phyloP scores from a whole-genome alignment of 2,797 vertebrate species.

The Oreonectes daqikongensis region DNA sequence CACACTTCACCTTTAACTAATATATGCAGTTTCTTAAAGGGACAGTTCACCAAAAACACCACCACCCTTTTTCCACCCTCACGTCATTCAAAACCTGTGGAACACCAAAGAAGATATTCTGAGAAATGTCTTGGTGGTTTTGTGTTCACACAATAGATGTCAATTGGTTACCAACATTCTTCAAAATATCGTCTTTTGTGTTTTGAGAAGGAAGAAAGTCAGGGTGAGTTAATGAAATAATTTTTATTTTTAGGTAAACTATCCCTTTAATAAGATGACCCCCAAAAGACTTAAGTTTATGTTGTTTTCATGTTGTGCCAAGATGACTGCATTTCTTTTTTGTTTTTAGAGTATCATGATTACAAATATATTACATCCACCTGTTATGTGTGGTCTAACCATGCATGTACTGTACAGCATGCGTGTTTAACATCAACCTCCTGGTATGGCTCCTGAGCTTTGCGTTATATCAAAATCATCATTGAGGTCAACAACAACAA shows the following conservation, averaged over 20 bases:
- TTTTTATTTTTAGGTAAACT: too few species aligned
- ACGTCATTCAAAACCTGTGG: too few species aligned
- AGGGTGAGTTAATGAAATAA: too few species aligned
- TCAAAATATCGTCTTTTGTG: too few species aligned
- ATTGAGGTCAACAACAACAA: slow-evolving; percentile 9
- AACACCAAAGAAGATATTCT: too few species aligned
- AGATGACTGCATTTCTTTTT: slow-evolving; percentile 45
- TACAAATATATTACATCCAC: slow-evolving; percentile 48
- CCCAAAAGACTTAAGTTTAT: slow-evolving; percentile 17
- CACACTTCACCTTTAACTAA: slow-evolving; percentile 32
- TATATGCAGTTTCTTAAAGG: neutral
- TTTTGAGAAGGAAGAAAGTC: too few species aligned
- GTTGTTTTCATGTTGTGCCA: slow-evolving; percentile 53
- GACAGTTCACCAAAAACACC: too few species aligned
- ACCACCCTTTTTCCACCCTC: too few species aligned
- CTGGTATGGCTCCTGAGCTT: neutral
- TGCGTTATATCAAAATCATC: slow-evolving; percentile 12
- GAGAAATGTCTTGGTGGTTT: too few species aligned
- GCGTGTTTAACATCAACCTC: slow-evolving; percentile 17
- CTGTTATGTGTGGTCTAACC: slow-evolving; percentile 49
- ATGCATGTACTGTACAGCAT: slow-evolving; percentile 50
- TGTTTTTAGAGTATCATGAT: slow-evolving; percentile 44
- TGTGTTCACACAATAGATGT: too few species aligned
- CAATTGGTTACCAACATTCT: too few species aligned
- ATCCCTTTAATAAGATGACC: neutral